Percentiles rank a stretch among this genome's conserved stretches.
phyloP scores from a whole-genome alignment of 1,140 invertebrate genomes.

The Potamilus streckersoni region DNA sequence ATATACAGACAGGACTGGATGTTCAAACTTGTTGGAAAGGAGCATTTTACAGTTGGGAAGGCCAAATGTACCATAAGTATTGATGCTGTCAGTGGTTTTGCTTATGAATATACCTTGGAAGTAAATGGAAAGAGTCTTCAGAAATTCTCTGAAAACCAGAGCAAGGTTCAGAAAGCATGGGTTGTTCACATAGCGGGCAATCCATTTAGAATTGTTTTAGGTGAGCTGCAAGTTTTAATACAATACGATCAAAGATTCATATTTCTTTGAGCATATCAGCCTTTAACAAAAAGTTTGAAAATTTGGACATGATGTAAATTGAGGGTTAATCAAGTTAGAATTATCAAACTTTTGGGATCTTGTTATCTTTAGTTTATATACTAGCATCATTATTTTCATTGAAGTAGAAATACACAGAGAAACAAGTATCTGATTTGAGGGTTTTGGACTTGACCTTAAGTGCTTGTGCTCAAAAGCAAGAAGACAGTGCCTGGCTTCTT shows the following conservation, averaged over 20 bases:
- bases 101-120: slow-evolving; percentile 81
- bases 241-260: not conserved
- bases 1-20: slow-evolving; percentile 84
- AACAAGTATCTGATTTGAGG: too few species aligned
- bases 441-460: too few species aligned
- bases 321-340: not conserved
- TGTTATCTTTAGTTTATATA: too few species aligned
- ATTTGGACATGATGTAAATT: not conserved
- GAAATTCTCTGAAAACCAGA: slow-evolving; percentile 83
- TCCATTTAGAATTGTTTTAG: slow-evolving; percentile 76
- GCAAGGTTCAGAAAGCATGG: slow-evolving; percentile 78
- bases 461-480: too few species aligned
- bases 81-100: slow-evolving; percentile 82
- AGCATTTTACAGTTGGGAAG: slow-evolving; percentile 74
- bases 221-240: slow-evolving; percentile 66
- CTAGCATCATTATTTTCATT: too few species aligned
- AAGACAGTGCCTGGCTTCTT: too few species aligned
- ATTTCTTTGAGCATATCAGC: not conserved
- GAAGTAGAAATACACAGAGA: too few species aligned
- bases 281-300: not conserved
- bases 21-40: slow-evolving; percentile 86
- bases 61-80: slow-evolving; percentile 74
- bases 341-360: too few species aligned
- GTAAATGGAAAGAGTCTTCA: slow-evolving; percentile 77
- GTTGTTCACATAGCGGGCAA: slow-evolving; percentile 57